A percentile compares a stretch with the other conserved stretches of the same genome.
These are phyloP conservation scores for Ischnus inquisitorius DNA, from an alignment of 2,888 invertebrate genomes.

Conservation along the genomic window DNA sequence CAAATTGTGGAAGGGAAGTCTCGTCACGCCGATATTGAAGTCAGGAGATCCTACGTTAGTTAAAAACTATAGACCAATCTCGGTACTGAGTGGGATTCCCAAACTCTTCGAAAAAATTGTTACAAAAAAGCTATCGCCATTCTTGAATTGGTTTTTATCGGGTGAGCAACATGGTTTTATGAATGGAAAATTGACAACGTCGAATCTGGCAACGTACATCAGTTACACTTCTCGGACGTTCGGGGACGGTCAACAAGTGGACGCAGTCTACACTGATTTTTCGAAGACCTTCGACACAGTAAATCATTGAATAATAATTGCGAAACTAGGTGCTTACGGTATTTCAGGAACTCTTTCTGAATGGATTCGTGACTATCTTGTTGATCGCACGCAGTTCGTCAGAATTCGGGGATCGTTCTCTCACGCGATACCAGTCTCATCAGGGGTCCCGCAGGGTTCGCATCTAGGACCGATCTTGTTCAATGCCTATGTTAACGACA, in stretches of 20 bases:
- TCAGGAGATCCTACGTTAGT: conserved; percentile 44
- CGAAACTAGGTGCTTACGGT: conserved; percentile 57
- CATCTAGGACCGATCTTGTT: no score
- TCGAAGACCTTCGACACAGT: conserved; percentile 74
- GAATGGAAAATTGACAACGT: conserved; percentile 62
- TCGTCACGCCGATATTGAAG: conserved; percentile 55
- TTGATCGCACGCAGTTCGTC: no score
- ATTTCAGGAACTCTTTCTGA: neutral
- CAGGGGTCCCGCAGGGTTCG: no score
- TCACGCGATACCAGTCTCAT: no score
- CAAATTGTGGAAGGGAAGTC: conserved; percentile 37
- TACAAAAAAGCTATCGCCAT: neutral
- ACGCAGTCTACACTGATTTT: conserved; percentile 70
- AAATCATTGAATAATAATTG: conserved; percentile 62
- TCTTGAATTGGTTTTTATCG: neutral
- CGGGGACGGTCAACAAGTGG: conserved; percentile 60
- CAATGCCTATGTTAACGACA: no score
- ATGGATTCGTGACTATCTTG: no score
- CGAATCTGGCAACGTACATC: conserved; percentile 59
- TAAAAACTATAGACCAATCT: conserved; percentile 64
- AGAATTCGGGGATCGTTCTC: no score
- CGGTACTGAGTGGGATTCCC: conserved; percentile 40
- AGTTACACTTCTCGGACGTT: conserved; percentile 60
- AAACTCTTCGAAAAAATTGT: conserved; percentile 62
- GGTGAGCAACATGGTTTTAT: conserved; percentile 48